phyloP scores from a whole-genome alignment of 92 coral and sea anemone genomes.

The Parazoanthus swiftii region DNA sequence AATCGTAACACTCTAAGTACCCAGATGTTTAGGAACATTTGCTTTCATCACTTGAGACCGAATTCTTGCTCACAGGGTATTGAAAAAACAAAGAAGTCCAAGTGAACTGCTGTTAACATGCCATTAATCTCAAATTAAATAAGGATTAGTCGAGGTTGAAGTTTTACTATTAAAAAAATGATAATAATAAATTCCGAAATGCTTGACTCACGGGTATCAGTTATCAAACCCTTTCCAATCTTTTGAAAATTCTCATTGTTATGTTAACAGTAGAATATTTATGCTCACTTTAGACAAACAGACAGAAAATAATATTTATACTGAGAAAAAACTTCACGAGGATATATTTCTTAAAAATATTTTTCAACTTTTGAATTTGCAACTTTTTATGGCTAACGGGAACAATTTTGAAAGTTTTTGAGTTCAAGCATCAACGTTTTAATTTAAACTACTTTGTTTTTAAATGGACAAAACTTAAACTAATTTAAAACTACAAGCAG shows the following conservation, averaged over 20 bases:
- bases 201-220: background rate
- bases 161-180: background rate
- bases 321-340: background rate
- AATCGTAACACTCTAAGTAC: background rate
- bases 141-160: background rate
- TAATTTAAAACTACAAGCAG: background rate
- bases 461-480: background rate
- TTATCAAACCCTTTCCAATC: background rate
- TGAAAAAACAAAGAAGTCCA: background rate
- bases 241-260: background rate
- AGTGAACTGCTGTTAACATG: conserved; percentile 1
- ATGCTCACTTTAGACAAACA: conserved; percentile 7
- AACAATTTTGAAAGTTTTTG: background rate
- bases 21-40: background rate
- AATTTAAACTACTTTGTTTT: background rate
- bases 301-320: background rate
- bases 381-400: background rate
- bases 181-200: background rate
- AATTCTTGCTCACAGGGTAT: background rate
- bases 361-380: background rate
- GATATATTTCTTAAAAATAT: background rate
- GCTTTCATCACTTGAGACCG: background rate
- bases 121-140: background rate
- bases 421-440: background rate
- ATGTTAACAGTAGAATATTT: background rate